Conservation (phyloP, 1,140 invertebrate species). For the Micrasema longulum region DNA sequence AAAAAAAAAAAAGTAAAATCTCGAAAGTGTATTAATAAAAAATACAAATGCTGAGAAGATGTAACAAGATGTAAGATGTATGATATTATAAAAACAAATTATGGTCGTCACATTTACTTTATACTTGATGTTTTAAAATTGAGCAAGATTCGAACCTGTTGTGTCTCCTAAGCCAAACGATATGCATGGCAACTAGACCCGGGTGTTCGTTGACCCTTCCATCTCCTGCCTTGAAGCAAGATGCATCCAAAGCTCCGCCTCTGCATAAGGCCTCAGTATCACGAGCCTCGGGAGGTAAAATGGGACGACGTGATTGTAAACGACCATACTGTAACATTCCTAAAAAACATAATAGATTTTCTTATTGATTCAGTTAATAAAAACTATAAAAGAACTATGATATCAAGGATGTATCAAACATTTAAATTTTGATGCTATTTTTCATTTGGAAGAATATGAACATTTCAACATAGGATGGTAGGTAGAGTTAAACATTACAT, state of each 20-base stretch:
- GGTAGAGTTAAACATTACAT: too few species aligned
- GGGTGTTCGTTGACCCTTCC: constrained; percentile 87
- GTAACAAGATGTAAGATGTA: too few species aligned
- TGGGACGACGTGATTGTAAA: constrained; percentile 69
- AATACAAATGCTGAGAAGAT: too few species aligned
- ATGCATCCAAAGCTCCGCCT: constrained; percentile 74
- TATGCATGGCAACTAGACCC: constrained; percentile 87
- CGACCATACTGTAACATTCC: constrained; percentile 77
- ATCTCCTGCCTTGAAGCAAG: constrained; percentile 83
- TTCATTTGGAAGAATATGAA: too few species aligned
- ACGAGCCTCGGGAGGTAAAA: constrained; percentile 66
- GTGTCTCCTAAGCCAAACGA: constrained; percentile 90
- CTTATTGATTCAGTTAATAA: too few species aligned
- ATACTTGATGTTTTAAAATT: background rate
- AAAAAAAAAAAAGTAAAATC: too few species aligned
- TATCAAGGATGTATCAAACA: too few species aligned
- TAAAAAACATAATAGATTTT: constrained; percentile 56
- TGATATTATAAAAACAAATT: too few species aligned
- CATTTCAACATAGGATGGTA: too few species aligned
- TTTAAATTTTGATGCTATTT: too few species aligned
- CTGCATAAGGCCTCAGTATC: constrained; percentile 73
- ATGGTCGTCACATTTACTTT: background rate
- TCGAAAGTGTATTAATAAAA: too few species aligned
- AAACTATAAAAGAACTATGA: too few species aligned
- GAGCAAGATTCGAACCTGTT: constrained; percentile 77